These are phyloP conservation scores for Lapara coniferarum DNA, from an alignment of 2,888 invertebrate species.

Conservation along the genomic window DNA sequence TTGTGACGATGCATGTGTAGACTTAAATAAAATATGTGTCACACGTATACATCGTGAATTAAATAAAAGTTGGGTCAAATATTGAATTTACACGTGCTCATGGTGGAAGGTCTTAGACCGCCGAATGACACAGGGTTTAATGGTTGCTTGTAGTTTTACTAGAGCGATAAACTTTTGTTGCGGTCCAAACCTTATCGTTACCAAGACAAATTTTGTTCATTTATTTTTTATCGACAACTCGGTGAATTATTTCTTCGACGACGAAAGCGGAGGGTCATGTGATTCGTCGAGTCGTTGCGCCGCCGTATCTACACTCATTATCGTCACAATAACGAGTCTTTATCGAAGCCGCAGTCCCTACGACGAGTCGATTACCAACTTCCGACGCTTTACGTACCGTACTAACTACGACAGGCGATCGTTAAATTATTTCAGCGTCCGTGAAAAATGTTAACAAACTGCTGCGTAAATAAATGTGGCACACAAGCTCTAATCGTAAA, in stretches of 20 bases:
- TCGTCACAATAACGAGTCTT: conserved; percentile 37
- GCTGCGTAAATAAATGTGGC: conserved; percentile 1
- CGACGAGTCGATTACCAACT: not conserved
- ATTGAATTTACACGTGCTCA: conserved; percentile 19
- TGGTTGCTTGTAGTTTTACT: conserved; percentile 26
- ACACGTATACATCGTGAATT: conserved; percentile 23
- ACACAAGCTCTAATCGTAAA: conserved; percentile 1
- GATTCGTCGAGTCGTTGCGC: conserved; percentile 55
- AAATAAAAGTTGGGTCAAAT: conserved; percentile 26
- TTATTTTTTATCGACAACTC: conserved; percentile 62
- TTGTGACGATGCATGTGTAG: not conserved
- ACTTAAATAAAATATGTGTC: conserved; percentile 18
- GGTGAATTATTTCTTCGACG: conserved; percentile 54
- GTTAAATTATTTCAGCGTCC: conserved; percentile 5
- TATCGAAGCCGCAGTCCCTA: conserved; percentile 19
- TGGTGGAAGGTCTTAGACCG: conserved; percentile 18
- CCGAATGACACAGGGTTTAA: conserved; percentile 27
- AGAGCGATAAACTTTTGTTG: conserved; percentile 45
- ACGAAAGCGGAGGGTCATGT: conserved; percentile 55
- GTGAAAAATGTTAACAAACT: not conserved
- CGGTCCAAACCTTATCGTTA: conserved; percentile 50
- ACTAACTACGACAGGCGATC: conserved; percentile 1
- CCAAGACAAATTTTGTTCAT: conserved; percentile 61
- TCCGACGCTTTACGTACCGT: not conserved
- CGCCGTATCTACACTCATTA: conserved; percentile 67